Evolutionary conservation across 92 coral and sea anemone species (phyloP), one percentile per base, ranked within the genome.

Genomic region (Porites lobata): DNA sequence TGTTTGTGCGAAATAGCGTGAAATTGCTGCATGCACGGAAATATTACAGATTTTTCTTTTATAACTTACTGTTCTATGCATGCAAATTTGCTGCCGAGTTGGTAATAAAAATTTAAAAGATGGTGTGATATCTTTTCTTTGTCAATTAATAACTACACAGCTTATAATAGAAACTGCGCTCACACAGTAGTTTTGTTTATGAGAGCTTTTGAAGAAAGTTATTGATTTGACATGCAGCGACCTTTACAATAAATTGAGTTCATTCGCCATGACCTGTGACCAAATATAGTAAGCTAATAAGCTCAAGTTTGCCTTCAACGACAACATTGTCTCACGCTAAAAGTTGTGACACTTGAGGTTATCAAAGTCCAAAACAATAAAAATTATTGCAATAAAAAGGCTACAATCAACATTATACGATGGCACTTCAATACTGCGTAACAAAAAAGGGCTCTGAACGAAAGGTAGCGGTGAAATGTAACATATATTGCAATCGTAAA

Each of bases 181-280:
- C 75, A 20, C 59, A 74, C 47, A 21, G 65, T 65, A 50, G 54
- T 14, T 61, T 84, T 84, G 66, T 63, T 73, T 59, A 75, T 21
- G 19, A 69, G 63, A 69, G 56, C 19, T 57, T 53, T 82, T 38
- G 64, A 66, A 43, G 22, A 29, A 59, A 50, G 20, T 63, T 79
- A 13, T 50, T 80, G 74, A 80, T 52, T 65, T 80, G 66, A 81
- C 85, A 56, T 3, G 8, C 11, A n/a, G 29, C 68, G 76, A 81
- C 75, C 85, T 53, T 81, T 53, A 4, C 54, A 53, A 26, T 81
- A 32, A 38, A 50, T 80, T 65, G 61, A 47, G 20, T 50, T 50
- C 17, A 18, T n/a, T 53, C 19, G 15, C 18, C 51, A 70, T 70
- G 86, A 82, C 78, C 86, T 82, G 26, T 70, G 69, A 70, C 78